Conservation (phyloP, 2,113 vertebrate species). For the Silurus meridionalis region DNA sequence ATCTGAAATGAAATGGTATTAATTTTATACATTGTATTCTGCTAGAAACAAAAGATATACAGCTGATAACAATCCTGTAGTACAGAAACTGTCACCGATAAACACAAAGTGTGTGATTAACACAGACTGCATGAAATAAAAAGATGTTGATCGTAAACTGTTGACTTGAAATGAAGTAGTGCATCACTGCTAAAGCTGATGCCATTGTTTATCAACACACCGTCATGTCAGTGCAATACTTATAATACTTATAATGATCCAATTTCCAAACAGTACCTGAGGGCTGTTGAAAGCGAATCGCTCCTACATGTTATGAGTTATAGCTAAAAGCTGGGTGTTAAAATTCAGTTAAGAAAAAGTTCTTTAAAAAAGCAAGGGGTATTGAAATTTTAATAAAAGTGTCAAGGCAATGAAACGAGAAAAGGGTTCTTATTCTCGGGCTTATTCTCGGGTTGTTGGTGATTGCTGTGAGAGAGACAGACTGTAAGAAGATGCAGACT, state of each 20-base stretch:
- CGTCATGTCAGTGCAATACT: not conserved
- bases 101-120: not conserved
- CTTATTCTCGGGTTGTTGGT: not conserved
- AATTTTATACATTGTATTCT: not conserved
- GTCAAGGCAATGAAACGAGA: not conserved
- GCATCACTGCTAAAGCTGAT: not conserved
- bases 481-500: no score
- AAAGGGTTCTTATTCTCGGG: not conserved
- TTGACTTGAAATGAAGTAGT: not conserved
- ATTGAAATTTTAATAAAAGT: not conserved
- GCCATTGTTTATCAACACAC: not conserved
- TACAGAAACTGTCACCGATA: not conserved
- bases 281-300: not conserved
- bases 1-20: not conserved
- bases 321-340: not conserved
- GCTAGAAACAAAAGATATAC: not conserved
- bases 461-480: no score
- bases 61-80: not conserved
- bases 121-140: not conserved
- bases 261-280: not conserved
- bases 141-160: not conserved
- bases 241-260: not conserved
- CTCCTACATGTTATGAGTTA: not conserved
- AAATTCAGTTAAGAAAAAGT: not conserved
- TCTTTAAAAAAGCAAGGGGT: not conserved